Evolutionary conservation across 64 coral and sea anemone genomes (phyloP), one percentile per base, ranked within the genome.

Genomic region (Dendrophyllia cribrosa): DNA sequence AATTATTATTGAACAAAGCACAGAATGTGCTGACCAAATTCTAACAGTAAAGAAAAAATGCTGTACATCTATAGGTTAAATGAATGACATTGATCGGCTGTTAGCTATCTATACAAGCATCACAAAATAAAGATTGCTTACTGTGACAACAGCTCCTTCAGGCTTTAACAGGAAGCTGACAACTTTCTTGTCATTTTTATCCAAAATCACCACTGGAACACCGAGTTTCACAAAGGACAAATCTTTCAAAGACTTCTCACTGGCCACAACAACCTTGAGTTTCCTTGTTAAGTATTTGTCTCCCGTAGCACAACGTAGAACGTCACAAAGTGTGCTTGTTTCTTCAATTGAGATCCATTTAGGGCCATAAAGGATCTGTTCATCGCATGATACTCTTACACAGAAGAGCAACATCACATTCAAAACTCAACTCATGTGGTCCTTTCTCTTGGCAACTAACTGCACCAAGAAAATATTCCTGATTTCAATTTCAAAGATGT

Each of bases 281-380:
- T 74, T 94, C 63, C 86, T 63, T 94, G 86, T 83, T 17, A 88
- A 72, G 68, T 94, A 97, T 63, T 75, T 85, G 9, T 94, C 88
- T 20, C 95, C 95, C 26, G 95, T 97, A 59, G 95, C 72, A 91
- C 78, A 91, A 14, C 95, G 88, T 76, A 97, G 88, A 70, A 97
- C 78, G 76, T 97, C 95, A 51, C 82, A 51, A 44, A 97, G 88
- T 11, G 95, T 91, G 59, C 92, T 91, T 51, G 86, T 89, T 7
- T 79, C 70, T 48, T 97, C 95, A 22, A 97, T 87, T 67, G 74
- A 84, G 82, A 97, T 90, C 95, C 95, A 97, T 83, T 97, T 97
- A 44, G 92, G 95, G 45, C 88, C 80, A 63, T 89, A 91, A 49
- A 97, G 84, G 74, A 97, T 63, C 16, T 88, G 51, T 5, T 76